Evolutionary conservation across 2,113 vertebrate genomes (phyloP).

Genomic region (Gasterosteus aculeatus): DNA sequence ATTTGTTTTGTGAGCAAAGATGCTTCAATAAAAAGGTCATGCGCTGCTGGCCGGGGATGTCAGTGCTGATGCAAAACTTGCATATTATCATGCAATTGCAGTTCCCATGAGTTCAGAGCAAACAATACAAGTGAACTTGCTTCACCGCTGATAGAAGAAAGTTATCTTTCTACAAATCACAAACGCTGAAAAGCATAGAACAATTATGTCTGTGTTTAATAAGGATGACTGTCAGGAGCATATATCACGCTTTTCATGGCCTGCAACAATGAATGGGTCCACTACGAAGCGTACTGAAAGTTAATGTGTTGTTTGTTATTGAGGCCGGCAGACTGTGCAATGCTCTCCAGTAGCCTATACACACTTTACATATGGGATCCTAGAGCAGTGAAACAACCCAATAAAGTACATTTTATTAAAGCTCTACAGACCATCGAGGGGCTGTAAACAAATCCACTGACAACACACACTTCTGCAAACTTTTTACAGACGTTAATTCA

Average conservation of each 20-base stretch:
- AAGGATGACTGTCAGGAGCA: constrained; percentile 10
- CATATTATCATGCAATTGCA: constrained; percentile 52
- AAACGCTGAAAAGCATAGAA: constrained; percentile 18
- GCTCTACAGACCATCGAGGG: background rate
- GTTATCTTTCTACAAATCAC: constrained; percentile 15
- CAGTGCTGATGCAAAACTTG: constrained; percentile 68
- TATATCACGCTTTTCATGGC: constrained; percentile 25
- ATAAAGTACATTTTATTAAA: background rate
- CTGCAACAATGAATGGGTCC: constrained; percentile 16
- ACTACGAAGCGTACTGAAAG: constrained; percentile 2
- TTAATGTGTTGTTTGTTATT: constrained; percentile 40
- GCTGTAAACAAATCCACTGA: background rate
- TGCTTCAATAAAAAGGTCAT: constrained; percentile 53
- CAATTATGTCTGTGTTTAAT: constrained; percentile 42
- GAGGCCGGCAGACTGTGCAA: constrained; percentile 8
- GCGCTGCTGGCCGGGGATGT: constrained; percentile 46
- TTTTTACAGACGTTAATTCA: background rate
- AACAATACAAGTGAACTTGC: constrained; percentile 6
- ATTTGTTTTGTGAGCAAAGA: constrained; percentile 45
- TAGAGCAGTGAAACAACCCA: background rate
- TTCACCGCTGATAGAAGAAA: constrained; percentile 6
- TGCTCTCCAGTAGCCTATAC: background rate
- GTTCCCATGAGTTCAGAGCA: constrained; percentile 20
- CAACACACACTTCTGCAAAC: background rate
- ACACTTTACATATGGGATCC: constrained; percentile 7